Conservation (phyloP, 2,888 invertebrate genomes). For the Adineta ricciae region DNA sequence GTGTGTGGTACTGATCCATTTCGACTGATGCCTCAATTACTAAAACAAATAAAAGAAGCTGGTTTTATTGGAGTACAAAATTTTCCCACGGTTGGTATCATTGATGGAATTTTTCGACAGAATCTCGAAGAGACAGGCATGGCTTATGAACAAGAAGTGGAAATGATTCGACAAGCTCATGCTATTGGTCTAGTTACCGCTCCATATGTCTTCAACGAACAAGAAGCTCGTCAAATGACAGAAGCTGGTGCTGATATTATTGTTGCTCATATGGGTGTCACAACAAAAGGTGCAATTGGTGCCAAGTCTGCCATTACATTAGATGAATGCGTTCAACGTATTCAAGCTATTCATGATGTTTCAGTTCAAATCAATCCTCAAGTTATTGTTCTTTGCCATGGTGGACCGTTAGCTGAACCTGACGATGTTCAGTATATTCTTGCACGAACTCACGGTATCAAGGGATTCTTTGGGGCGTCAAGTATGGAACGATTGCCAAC, state of each 20-base stretch:
- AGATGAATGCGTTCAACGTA: neutral
- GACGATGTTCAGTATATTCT: neutral
- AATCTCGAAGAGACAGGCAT: conserved; percentile 16
- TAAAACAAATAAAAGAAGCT: conserved; percentile 14
- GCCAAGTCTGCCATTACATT: neutral
- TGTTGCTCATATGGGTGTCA: conserved; percentile 13
- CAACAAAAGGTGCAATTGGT: neutral
- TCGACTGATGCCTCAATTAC: neutral
- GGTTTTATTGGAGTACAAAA: conserved; percentile 4
- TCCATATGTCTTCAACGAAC: neutral
- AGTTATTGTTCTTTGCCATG: conserved; percentile 14
- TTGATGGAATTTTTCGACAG: neutral
- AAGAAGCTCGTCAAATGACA: neutral
- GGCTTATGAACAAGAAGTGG: conserved; percentile 19
- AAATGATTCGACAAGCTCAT: conserved; percentile 16
- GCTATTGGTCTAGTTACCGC: neutral
- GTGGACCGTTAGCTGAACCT: conserved; percentile 12
- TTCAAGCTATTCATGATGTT: conserved; percentile 4
- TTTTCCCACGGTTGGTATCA: neutral
- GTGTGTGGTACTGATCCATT: conserved; percentile 18
- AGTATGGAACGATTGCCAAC: conserved; percentile 23
- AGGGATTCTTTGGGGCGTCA: conserved; percentile 13
- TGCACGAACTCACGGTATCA: neutral
- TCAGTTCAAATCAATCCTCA: conserved; percentile 8
- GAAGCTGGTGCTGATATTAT: conserved; percentile 8